Conservation (phyloP, 2,113 vertebrate species). For the Cynoglossus semilaevis region DNA sequence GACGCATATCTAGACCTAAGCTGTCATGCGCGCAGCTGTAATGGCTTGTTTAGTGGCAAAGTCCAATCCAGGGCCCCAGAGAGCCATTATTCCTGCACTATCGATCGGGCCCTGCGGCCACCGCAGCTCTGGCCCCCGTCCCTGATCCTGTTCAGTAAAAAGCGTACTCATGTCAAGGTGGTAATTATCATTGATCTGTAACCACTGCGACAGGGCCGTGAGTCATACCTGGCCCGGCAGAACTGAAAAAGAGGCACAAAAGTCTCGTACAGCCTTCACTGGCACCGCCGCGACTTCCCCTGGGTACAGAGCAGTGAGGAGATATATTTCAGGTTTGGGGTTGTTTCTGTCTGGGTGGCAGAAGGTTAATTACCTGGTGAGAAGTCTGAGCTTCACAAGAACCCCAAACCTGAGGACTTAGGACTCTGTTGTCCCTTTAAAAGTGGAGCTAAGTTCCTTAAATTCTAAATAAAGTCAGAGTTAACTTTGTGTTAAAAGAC, state of each 20-base stretch:
- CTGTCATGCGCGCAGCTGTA: conserved; percentile 78
- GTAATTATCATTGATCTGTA: conserved; percentile 99
- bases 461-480: no score
- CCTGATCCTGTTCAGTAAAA: conserved; percentile 98
- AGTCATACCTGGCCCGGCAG: conserved; percentile 85
- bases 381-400: conserved; percentile 5
- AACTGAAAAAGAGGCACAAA: conserved; percentile 56
- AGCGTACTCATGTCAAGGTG: conserved; percentile 95
- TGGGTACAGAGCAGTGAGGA: conserved; percentile 38
- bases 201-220: conserved; percentile 89
- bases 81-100: conserved; percentile 91
- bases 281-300: conserved; percentile 36
- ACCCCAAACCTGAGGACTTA: not conserved
- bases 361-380: conserved; percentile 19
- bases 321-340: conserved; percentile 26
- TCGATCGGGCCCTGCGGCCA: conserved; percentile 91
- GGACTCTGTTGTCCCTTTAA: not conserved
- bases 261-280: conserved; percentile 26
- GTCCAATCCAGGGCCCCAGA: conserved; percentile 83
- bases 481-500: no score
- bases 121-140: conserved; percentile 86
- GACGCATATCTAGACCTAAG: conserved; percentile 80
- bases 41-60: conserved; percentile 89
- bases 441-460: not conserved
- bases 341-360: conserved; percentile 7